Conservation (phyloP, 2,797 vertebrate genomes). For the Microctenopoma steveboyesi region DNA sequence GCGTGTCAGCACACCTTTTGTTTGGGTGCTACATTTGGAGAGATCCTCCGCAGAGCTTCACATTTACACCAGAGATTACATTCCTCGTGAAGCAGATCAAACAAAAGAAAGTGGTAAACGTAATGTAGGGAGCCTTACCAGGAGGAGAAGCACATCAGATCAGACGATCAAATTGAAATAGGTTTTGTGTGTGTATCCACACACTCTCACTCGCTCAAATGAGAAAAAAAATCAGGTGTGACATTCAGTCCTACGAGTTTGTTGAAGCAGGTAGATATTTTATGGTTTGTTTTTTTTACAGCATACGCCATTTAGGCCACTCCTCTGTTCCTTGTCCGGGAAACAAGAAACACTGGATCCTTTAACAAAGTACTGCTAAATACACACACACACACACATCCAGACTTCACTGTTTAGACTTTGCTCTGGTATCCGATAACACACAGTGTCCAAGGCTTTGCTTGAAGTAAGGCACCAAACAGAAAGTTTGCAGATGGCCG, state of each 20-base stretch:
- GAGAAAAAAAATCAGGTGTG: neutral
- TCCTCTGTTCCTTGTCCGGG: conserved; percentile 58
- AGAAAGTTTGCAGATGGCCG: neutral
- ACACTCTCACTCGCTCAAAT: neutral
- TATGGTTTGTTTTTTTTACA: conserved; percentile 19
- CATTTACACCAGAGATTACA: neutral
- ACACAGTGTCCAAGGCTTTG: conserved; percentile 1
- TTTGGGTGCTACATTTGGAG: conserved; percentile 27
- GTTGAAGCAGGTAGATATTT: conserved; percentile 29
- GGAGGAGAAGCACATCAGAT: conserved; percentile 17
- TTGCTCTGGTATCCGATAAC: conserved; percentile 36
- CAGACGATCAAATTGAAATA: conserved; percentile 2
- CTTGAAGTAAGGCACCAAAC: neutral
- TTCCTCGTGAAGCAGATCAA: conserved; percentile 9
- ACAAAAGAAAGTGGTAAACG: neutral
- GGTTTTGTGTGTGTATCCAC: conserved; percentile 2
- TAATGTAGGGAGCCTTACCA: conserved; percentile 54
- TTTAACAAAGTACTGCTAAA: conserved; percentile 31
- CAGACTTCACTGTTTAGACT: conserved; percentile 30
- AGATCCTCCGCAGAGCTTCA: neutral
- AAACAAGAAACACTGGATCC: conserved; percentile 46
- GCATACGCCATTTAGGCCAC: conserved; percentile 40
- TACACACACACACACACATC: neutral
- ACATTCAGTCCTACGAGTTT: conserved; percentile 1
- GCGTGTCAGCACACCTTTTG: conserved; percentile 18